Evolutionary conservation across 2,113 vertebrate genomes (phyloP).

Genomic region (Tetrax tetrax): DNA sequence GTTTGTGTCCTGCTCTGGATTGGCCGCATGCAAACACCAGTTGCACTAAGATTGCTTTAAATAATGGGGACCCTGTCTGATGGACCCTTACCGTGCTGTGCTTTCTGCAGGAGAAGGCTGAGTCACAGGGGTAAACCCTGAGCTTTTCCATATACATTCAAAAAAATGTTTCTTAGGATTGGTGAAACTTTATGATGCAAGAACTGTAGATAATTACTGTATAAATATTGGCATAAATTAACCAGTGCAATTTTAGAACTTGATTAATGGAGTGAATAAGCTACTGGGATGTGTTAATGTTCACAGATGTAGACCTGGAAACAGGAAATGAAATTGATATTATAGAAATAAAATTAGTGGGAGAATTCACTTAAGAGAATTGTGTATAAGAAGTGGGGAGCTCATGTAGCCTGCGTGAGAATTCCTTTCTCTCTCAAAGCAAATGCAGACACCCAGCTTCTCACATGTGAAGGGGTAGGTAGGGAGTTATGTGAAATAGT

Average conservation of each 20-base stretch:
- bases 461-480: neutral
- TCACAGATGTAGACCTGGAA: neutral
- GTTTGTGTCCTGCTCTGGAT: neutral
- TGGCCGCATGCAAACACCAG: accelerated
- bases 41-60: neutral
- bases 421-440: neutral
- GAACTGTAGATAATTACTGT: neutral
- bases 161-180: neutral
- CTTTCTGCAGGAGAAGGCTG: neutral
- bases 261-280: conserved; percentile 34
- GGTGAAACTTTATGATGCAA: neutral
- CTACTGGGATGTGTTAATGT: neutral
- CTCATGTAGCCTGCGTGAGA: neutral
- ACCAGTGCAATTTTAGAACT: neutral
- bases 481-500: neutral
- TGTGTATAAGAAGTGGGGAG: neutral
- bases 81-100: neutral
- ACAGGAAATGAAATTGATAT: neutral
- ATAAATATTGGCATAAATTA: conserved; percentile 47
- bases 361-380: neutral
- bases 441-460: neutral
- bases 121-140: neutral
- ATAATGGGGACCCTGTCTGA: neutral
- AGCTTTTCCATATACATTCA: neutral
- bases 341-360: neutral